These are phyloP conservation scores for Apocheima hispidaria DNA, from an alignment of 2,888 invertebrate species.

Conservation along the genomic window DNA sequence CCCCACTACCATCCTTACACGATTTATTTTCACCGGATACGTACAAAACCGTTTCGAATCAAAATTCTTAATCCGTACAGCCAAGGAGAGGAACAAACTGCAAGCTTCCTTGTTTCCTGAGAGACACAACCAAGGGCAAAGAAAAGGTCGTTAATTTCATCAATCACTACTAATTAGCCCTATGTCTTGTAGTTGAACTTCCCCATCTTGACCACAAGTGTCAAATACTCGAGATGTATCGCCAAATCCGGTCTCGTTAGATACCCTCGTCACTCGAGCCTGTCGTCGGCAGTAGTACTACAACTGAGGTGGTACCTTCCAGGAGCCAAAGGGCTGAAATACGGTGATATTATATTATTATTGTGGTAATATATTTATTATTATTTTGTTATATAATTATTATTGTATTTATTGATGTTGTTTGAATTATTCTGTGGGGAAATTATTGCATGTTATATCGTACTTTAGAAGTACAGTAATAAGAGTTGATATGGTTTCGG, in stretches of 20 bases:
- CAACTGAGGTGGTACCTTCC: not conserved
- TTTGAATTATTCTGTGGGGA: not conserved
- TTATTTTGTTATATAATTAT: not conserved
- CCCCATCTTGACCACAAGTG: not conserved
- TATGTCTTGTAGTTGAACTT: not conserved
- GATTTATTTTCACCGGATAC: too few relatives aligned
- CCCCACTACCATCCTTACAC: too few relatives aligned
- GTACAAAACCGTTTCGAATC: too few relatives aligned
- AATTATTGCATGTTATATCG: too few relatives aligned
- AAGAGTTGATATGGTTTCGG: too few relatives aligned
- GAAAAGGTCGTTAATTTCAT: too few relatives aligned
- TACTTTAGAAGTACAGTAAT: too few relatives aligned
- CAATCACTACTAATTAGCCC: not conserved
- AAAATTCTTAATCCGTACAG: too few relatives aligned
- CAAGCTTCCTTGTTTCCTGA: too few relatives aligned
- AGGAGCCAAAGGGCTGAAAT: slow-evolving; percentile 5
- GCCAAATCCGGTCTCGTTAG: slow-evolving; percentile 27
- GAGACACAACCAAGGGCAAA: too few relatives aligned
- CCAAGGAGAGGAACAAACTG: too few relatives aligned
- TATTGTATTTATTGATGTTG: not conserved
- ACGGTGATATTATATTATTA: not conserved
- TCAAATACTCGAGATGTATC: slow-evolving; percentile 30
- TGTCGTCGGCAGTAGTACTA: slow-evolving; percentile 19
- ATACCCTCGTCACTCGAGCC: slow-evolving; percentile 14
- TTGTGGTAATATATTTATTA: too few relatives aligned